These are phyloP conservation scores for Dryoscopus gambensis DNA, from an alignment of 2,113 vertebrate species.

Conservation along the genomic window DNA sequence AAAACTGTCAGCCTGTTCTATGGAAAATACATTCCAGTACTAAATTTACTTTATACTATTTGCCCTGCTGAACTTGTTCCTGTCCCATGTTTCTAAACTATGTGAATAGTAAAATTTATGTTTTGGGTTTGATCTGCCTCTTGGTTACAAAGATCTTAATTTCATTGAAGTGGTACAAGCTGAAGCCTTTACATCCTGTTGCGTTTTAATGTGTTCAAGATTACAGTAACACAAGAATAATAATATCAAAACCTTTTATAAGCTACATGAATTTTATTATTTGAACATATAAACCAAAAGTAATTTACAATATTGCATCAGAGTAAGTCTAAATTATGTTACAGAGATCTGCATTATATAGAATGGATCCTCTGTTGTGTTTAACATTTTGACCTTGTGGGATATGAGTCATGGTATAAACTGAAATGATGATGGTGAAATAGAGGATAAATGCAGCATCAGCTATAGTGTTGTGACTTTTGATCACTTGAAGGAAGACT, in stretches of 20 bases:
- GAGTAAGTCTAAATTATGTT: neutral
- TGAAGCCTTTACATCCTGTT: neutral
- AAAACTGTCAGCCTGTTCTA: neutral
- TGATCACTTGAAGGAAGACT: neutral
- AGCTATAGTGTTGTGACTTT: neutral
- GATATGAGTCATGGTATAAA: neutral
- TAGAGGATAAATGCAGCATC: neutral
- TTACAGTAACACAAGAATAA: neutral
- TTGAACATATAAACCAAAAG: neutral
- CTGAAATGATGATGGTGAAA: neutral
- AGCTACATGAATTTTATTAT: conserved; percentile 9
- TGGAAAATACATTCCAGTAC: conserved; percentile 13
- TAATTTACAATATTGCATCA: neutral
- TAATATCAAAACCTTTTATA: neutral
- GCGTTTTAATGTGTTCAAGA: neutral
- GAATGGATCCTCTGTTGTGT: neutral
- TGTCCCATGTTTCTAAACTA: neutral
- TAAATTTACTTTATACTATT: neutral
- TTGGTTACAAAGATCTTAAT: neutral
- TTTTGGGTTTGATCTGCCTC: neutral
- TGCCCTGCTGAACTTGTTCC: neutral
- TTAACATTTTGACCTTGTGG: neutral
- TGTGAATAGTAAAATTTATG: neutral
- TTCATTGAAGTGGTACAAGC: neutral
- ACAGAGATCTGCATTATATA: neutral